Conservation (phyloP, 2,888 invertebrate species). For the Oscheius onirici region DNA sequence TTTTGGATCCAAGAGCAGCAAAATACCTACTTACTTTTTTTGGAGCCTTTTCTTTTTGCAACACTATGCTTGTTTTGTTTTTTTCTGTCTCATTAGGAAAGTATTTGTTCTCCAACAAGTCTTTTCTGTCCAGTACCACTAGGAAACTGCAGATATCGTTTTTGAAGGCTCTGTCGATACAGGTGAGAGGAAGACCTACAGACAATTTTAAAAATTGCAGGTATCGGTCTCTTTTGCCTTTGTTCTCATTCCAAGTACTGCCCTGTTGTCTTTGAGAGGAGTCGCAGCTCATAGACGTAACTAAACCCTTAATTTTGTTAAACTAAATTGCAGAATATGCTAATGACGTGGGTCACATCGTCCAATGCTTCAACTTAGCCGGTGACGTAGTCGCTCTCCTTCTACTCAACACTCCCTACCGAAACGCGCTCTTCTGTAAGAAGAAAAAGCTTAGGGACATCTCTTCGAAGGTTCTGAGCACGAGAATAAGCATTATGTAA, state of each 20-base stretch:
- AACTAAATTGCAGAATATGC: not conserved
- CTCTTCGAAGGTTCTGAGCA: too few species aligned
- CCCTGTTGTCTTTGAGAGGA: not conserved
- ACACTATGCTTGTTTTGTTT: not conserved
- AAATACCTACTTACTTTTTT: slow-evolving; percentile 4
- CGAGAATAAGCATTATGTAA: too few species aligned
- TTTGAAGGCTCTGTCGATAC: not conserved
- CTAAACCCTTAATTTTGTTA: not conserved
- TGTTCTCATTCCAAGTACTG: not conserved
- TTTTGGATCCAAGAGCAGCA: not conserved
- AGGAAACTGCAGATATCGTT: not conserved
- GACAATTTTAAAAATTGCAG: not conserved
- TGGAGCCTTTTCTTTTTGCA: not conserved
- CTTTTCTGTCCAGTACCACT: not conserved
- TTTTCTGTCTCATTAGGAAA: not conserved
- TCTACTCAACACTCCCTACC: slow-evolving; percentile 1
- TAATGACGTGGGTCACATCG: not conserved
- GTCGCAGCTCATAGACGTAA: slow-evolving; percentile 6
- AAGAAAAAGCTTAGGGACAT: not conserved
- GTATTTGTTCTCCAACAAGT: not conserved
- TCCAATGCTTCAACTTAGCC: not conserved
- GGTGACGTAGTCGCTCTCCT: slow-evolving; percentile 3
- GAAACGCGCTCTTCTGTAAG: slow-evolving; percentile 2
- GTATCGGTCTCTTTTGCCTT: not conserved
- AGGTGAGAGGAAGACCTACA: not conserved